Conservation (phyloP, 2,113 vertebrate genomes). For the Sclerurus mexicanus region DNA sequence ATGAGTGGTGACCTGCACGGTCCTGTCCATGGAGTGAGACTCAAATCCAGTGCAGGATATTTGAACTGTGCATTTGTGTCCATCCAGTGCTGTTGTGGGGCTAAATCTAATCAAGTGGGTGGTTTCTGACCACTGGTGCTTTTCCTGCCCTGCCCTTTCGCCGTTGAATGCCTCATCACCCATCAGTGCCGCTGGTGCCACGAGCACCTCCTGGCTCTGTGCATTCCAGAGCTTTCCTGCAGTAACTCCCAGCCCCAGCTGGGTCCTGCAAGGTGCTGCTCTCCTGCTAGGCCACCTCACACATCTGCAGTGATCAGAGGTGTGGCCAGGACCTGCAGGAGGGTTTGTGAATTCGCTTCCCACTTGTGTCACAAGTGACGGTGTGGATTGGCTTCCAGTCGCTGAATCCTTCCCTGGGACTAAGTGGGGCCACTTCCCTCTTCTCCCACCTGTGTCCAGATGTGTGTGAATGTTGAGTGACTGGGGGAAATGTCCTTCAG, state of each 20-base stretch:
- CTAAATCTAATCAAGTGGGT: neutral
- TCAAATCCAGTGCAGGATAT: neutral
- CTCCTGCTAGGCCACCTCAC: neutral
- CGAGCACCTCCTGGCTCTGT: neutral
- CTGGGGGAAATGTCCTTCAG: neutral
- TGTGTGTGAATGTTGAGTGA: neutral
- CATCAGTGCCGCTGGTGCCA: accelerated
- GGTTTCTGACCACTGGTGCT: neutral
- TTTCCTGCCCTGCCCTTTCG: neutral
- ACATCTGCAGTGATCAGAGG: neutral
- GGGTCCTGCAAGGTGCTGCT: neutral
- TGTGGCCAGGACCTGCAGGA: neutral
- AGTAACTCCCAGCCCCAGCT: neutral
- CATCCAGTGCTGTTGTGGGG: neutral
- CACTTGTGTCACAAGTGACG: neutral
- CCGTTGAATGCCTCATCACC: accelerated
- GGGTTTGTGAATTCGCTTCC: neutral
- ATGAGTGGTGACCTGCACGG: neutral
- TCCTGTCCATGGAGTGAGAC: neutral
- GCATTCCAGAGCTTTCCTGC: neutral
- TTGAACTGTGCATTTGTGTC: neutral
- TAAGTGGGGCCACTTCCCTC: neutral
- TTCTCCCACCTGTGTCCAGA: neutral
- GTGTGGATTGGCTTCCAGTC: neutral
- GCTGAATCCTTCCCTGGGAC: accelerated